Percentiles rank a stretch among this genome's conserved stretches.
phyloP scores from a whole-genome alignment of 2,888 invertebrate genomes.

The Drepanosiphum platanoidis region DNA sequence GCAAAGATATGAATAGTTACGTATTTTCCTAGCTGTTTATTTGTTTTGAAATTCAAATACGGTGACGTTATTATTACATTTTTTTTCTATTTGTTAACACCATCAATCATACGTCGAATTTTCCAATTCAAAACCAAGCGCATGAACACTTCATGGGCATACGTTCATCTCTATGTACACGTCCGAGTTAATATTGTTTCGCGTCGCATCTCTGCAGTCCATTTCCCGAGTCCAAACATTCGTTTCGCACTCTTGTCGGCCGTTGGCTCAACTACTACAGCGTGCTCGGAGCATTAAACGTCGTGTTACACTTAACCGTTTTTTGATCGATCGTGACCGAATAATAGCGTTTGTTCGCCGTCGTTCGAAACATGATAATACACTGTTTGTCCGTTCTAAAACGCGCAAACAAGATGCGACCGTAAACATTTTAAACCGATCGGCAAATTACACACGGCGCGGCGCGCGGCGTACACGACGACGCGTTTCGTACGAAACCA shows the following conservation, averaged over 20 bases:
- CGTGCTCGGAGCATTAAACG: neutral
- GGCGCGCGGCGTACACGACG: too few species aligned
- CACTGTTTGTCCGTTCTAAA: neutral
- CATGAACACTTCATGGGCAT: neutral
- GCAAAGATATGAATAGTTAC: too few species aligned
- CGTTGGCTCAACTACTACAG: neutral
- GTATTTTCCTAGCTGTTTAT: too few species aligned
- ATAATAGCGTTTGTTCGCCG: neutral
- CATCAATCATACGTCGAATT: neutral
- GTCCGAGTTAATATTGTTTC: neutral
- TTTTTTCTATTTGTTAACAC: too few species aligned
- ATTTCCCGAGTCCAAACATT: neutral
- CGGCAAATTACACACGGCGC: neutral
- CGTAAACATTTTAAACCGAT: neutral
- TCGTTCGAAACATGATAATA: neutral
- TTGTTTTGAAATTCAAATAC: too few species aligned
- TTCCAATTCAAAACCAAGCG: neutral
- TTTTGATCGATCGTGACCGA: neutral
- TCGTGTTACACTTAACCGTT: neutral
- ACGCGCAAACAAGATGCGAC: neutral
- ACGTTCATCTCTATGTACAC: neutral
- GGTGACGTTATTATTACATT: too few species aligned
- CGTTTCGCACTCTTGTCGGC: neutral
- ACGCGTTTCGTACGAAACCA: neutral
- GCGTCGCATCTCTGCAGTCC: neutral